These are phyloP conservation scores for Teleiodes luculella DNA, from an alignment of 2,888 invertebrate genomes.

Conservation along the genomic window DNA sequence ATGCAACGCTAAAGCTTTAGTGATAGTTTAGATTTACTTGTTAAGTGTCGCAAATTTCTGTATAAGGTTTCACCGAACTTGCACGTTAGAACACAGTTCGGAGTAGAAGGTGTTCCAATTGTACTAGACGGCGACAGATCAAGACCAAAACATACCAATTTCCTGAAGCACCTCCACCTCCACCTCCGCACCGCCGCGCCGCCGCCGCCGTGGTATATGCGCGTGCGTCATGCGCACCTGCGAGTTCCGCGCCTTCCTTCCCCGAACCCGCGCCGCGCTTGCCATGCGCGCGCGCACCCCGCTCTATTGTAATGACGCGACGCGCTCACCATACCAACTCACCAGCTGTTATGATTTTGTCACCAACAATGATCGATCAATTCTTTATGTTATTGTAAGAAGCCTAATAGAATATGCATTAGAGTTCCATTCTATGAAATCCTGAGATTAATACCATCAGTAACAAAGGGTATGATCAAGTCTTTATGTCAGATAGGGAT, in stretches of 20 bases:
- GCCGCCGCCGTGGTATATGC: background rate
- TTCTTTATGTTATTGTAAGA: slow-evolving; percentile 16
- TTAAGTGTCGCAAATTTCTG: too few relatives aligned
- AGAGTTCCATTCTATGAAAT: slow-evolving; percentile 1
- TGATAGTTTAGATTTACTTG: too few relatives aligned
- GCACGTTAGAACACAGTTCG: too few relatives aligned
- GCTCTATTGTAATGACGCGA: slow-evolving; percentile 40
- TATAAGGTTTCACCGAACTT: too few relatives aligned
- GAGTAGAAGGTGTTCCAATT: too few relatives aligned
- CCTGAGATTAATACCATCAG: too few relatives aligned
- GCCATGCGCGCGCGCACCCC: slow-evolving; percentile 30
- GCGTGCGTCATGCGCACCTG: slow-evolving; percentile 26
- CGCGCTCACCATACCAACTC: slow-evolving; percentile 38
- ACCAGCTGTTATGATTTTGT: slow-evolving; percentile 9
- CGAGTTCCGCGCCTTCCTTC: slow-evolving; percentile 46
- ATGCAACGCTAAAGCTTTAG: too few relatives aligned
- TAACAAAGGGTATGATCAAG: too few relatives aligned
- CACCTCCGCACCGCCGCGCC: background rate
- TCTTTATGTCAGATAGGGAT: too few relatives aligned
- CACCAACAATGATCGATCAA: slow-evolving; percentile 14
- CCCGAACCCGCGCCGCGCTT: slow-evolving; percentile 39
- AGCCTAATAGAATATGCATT: slow-evolving; percentile 9
- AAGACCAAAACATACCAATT: too few relatives aligned
- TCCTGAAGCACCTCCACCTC: background rate
- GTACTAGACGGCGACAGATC: too few relatives aligned